Percentiles rank a stretch among this genome's conserved stretches.
phyloP scores from a whole-genome alignment of 2,113 vertebrate genomes.

The Sinocyclocheilus anshuiensis region DNA sequence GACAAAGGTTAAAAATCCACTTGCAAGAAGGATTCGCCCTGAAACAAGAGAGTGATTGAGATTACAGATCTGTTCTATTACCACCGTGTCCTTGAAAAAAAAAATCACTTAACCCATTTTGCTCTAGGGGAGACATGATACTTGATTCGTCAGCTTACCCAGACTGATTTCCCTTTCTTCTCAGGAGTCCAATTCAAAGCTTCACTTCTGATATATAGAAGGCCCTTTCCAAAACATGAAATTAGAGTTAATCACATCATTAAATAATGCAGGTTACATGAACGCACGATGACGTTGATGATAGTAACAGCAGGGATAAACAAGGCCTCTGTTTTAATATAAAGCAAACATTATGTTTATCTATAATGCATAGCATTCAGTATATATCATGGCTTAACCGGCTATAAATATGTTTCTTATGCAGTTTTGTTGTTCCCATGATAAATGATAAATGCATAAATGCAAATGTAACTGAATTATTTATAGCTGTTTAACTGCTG shows the following conservation, averaged over 20 bases:
- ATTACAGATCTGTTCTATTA: background rate
- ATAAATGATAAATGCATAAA: background rate
- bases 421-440: background rate
- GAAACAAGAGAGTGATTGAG: background rate
- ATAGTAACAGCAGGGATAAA: background rate
- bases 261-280: background rate
- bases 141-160: background rate
- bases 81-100: background rate
- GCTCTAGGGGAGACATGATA: background rate
- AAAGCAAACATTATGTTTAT: background rate
- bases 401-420: background rate
- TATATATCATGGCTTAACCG: background rate
- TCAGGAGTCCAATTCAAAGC: background rate
- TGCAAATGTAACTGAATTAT: background rate
- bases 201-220: background rate
- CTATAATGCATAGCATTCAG: background rate
- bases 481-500: background rate
- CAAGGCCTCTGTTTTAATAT: background rate
- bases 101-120: background rate
- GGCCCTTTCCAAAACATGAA: background rate
- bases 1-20: too few species aligned
- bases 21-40: too few species aligned
- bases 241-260: background rate
- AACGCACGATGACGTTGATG: background rate
- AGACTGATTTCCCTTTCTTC: background rate